Evolutionary conservation across 2,888 invertebrate genomes (phyloP).

Genomic region (Leptopilina drosophilae): DNA sequence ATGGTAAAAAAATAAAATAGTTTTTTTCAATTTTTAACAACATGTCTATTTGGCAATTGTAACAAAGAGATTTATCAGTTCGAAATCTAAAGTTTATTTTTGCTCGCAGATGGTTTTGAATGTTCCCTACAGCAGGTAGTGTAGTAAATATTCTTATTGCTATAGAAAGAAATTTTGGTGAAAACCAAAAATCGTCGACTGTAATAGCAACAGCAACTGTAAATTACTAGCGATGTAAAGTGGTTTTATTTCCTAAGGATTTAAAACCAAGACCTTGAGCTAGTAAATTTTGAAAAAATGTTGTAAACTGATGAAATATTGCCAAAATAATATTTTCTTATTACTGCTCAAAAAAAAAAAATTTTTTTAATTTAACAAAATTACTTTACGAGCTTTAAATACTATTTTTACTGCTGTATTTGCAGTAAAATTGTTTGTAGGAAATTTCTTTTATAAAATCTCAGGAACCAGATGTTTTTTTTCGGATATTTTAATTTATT

Average conservation of each 20-base stretch:
- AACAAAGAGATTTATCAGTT: too few relatives aligned
- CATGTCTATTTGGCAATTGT: neutral
- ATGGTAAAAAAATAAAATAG: too few relatives aligned
- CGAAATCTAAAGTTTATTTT: neutral
- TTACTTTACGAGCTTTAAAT: too few relatives aligned
- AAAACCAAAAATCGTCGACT: neutral
- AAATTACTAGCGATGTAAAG: slow-evolving; percentile 24
- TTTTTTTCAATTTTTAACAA: neutral
- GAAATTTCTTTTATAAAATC: too few relatives aligned
- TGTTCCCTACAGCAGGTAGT: slow-evolving; percentile 2
- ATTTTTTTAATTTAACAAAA: too few relatives aligned
- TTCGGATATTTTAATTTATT: neutral
- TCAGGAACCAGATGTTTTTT: too few relatives aligned
- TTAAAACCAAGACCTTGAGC: neutral
- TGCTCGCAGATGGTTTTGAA: too few relatives aligned
- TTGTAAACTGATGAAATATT: neutral
- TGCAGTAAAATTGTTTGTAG: too few relatives aligned
- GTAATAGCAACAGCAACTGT: neutral
- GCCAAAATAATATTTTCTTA: slow-evolving; percentile 4
- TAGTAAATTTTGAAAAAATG: neutral
- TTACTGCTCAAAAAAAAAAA: too few relatives aligned
- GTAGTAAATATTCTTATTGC: neutral
- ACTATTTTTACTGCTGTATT: too few relatives aligned
- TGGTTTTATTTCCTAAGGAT: neutral
- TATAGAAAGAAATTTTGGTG: neutral